phyloP scores from a whole-genome alignment of 2,888 invertebrate genomes.

The Melanostoma scalare region DNA sequence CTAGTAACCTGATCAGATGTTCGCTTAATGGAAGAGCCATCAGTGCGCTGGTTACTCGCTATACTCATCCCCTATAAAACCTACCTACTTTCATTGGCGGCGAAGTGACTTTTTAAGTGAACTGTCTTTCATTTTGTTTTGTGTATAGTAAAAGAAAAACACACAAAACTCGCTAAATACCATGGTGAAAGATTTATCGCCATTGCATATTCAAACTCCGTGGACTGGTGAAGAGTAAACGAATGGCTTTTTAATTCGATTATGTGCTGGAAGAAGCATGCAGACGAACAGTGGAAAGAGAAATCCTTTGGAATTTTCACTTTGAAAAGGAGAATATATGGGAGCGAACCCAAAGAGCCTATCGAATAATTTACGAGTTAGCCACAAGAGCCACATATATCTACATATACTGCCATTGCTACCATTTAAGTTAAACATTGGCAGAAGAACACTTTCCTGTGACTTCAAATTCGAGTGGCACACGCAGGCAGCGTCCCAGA shows the following conservation, averaged over 20 bases:
- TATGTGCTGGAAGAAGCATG: slow-evolving; percentile 68
- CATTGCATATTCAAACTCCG: slow-evolving; percentile 73
- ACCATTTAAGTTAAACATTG: slow-evolving; percentile 46
- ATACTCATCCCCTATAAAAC: slow-evolving; percentile 49
- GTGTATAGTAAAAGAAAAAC: slow-evolving; percentile 10
- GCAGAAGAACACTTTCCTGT: slow-evolving; percentile 20
- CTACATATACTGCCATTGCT: slow-evolving; percentile 17
- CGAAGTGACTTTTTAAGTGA: slow-evolving; percentile 46
- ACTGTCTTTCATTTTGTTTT: slow-evolving; percentile 58
- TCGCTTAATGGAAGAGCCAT: slow-evolving; percentile 42
- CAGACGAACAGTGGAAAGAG: slow-evolving; percentile 36
- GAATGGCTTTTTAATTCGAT: slow-evolving; percentile 81
- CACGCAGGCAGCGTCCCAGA: slow-evolving; percentile 7
- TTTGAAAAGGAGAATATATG: slow-evolving; percentile 15
- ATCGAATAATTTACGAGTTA: slow-evolving; percentile 67
- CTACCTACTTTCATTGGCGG: slow-evolving; percentile 11
- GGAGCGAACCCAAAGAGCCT: slow-evolving; percentile 33
- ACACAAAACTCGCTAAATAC: slow-evolving; percentile 75
- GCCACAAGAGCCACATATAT: slow-evolving; percentile 41
- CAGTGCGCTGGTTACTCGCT: slow-evolving; percentile 4
- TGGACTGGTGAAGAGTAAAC: slow-evolving; percentile 73
- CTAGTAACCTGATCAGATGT: slow-evolving; percentile 63
- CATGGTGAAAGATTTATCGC: slow-evolving; percentile 81
- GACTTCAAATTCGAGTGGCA: slow-evolving; percentile 1
- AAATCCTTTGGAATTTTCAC: slow-evolving; percentile 71